Evolutionary conservation across 2,888 invertebrate genomes (phyloP), one percentile per base, ranked within the genome.

Genomic region (Oscheius sp.): DNA sequence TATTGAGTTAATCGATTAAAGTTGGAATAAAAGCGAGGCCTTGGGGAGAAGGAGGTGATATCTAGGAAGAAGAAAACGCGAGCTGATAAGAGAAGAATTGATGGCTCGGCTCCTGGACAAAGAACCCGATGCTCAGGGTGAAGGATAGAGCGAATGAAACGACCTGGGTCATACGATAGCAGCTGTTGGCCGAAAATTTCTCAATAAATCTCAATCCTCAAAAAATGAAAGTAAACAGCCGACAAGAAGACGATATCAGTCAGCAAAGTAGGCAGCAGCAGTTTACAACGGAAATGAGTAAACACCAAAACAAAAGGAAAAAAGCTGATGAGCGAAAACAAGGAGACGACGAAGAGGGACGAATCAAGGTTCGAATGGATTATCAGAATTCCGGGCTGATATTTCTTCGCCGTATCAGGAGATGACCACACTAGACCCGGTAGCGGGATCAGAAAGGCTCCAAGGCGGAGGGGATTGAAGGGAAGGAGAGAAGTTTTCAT

Each of bases 211-310:
- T n/a, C n/a, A n/a, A n/a, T n/a, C n/a, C n/a, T n/a, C n/a, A n/a
- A n/a, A n/a, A n/a, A n/a, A n/a, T n/a, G n/a, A n/a, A n/a, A n/a
- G n/a, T n/a, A n/a, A 36, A 8, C 36, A 9, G 36, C 14, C 36
- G 14, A 36, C 36, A 36, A 14, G 14, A 14, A 8, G 8, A 36
- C 8, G 14, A 36, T 36, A 36, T 14, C 36, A 9, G 8, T 8
- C 8, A 36, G 36, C 36, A 36, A 14, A 14, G 14, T 8, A 14
- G 14, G 8, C 8, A 36, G 36, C 8, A 14, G 36, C 8, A 36
- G 36, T 36, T 8, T 9, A 36, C 36, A 41, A 38, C 57, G 9
- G 22, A 8, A 6, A 68, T 59, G 70, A 57, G 45, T 28, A 70
- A 54, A 45, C 72, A 41, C 36, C 8, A 36, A 14, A 14, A 36